Conservation (phyloP, 2,888 invertebrate species). For the Drosophila peninsularis region DNA sequence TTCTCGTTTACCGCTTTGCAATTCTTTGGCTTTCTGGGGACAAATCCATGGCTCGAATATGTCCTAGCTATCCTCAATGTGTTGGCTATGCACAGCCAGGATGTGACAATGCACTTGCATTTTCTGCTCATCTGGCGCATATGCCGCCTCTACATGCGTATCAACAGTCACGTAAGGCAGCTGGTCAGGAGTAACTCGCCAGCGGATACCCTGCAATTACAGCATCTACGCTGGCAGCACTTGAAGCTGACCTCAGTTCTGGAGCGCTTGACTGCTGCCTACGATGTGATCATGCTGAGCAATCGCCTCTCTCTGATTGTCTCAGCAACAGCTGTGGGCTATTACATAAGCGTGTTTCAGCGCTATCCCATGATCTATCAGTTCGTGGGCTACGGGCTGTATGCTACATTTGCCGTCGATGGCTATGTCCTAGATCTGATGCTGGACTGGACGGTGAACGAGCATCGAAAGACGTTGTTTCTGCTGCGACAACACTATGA, state of each 20-base stretch:
- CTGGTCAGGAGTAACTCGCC: neutral
- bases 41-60: rapidly evolving
- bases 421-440: constrained; percentile 32
- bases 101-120: constrained; percentile 27
- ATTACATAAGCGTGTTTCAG: constrained; percentile 9
- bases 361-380: neutral
- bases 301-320: constrained; percentile 26
- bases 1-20: neutral
- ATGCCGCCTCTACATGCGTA: constrained; percentile 5
- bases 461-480: constrained; percentile 16
- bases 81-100: constrained; percentile 12
- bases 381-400: neutral
- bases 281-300: constrained; percentile 16
- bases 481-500: constrained; percentile 8
- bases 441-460: constrained; percentile 7
- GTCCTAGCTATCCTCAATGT: neutral
- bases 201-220: constrained; percentile 28
- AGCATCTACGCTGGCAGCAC: constrained; percentile 44
- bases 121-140: constrained; percentile 42
- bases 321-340: constrained; percentile 29
- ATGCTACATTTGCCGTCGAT: neutral
- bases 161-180: constrained; percentile 25
- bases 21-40: rapidly evolving
- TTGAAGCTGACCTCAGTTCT: constrained; percentile 18
- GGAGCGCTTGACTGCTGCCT: constrained; percentile 19